Evolutionary conservation across 2,888 invertebrate genomes (phyloP).

Genomic region (Portevinia maculata): DNA sequence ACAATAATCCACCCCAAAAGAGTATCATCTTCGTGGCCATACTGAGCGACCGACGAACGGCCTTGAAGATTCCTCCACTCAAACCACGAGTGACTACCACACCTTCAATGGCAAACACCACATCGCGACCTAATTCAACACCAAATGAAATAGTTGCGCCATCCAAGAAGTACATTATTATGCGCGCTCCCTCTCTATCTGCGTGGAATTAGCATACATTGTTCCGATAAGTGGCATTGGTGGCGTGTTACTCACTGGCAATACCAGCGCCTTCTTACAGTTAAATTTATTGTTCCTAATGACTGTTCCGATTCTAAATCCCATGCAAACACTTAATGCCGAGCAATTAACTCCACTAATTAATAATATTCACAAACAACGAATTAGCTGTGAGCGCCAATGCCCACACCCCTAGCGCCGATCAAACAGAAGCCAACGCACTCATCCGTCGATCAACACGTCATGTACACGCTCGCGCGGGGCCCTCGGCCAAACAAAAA

Average conservation of each 20-base stretch:
- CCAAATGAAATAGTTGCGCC: neutral
- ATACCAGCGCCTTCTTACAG: neutral
- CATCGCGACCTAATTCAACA: conserved; percentile 7
- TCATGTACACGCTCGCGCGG: conserved; percentile 18
- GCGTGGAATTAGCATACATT: conserved; percentile 1
- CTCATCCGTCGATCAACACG: conserved; percentile 10
- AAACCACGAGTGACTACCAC: conserved; percentile 1
- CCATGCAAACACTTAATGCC: conserved; percentile 25
- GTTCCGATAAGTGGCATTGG: neutral
- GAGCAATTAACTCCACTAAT: conserved; percentile 48
- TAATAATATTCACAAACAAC: conserved; percentile 48
- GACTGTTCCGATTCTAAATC: conserved; percentile 6
- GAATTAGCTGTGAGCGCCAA: conserved; percentile 38
- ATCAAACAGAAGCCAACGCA: conserved; percentile 28
- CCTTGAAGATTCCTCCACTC: neutral
- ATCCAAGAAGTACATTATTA: neutral
- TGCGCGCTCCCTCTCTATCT: neutral
- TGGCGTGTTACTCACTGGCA: neutral
- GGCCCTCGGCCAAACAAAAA: conserved; percentile 13
- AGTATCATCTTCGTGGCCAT: neutral
- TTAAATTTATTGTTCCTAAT: neutral
- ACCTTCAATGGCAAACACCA: neutral
- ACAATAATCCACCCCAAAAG: neutral
- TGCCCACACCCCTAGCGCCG: conserved; percentile 5
- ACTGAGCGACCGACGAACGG: neutral